phyloP scores from a whole-genome alignment of 2,888 invertebrate genomes.

The Gastracanthus pulcherrimus region DNA sequence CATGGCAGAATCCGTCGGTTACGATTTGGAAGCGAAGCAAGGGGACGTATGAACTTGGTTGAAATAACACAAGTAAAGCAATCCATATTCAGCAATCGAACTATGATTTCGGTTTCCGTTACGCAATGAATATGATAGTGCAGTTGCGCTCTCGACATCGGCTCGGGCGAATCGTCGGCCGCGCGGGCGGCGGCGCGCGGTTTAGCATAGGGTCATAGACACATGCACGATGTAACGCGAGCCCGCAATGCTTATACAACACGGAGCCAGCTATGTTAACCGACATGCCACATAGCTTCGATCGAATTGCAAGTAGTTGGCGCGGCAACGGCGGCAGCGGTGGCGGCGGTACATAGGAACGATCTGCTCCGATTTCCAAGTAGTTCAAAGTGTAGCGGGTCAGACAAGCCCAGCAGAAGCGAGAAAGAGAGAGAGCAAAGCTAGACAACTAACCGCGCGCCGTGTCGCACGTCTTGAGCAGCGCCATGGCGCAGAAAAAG shows the following conservation, averaged over 20 bases:
- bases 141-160: not conserved
- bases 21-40: not conserved
- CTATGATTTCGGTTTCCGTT: not conserved
- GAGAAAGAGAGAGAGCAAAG: too few relatives aligned
- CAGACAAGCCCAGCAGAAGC: conserved; percentile 50
- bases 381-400: conserved; percentile 52
- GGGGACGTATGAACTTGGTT: not conserved
- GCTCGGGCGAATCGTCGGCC: not conserved
- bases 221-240: not conserved
- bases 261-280: not conserved
- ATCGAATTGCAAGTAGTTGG: conserved; percentile 18
- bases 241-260: not conserved
- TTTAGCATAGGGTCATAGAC: conserved; percentile 2
- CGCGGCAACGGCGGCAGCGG: not conserved
- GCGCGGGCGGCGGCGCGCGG: not conserved
- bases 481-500: too few relatives aligned
- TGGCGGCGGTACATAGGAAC: too few relatives aligned
- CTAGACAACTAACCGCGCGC: conserved; percentile 40
- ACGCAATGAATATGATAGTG: conserved; percentile 2
- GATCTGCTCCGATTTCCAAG: conserved; percentile 54
- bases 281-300: conserved; percentile 18
- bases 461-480: too few relatives aligned
- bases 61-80: not conserved
- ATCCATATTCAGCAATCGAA: conserved; percentile 38
- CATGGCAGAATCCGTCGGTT: too few relatives aligned